These are phyloP conservation scores for Drosophila repletoides DNA, from an alignment of 1,140 invertebrate species.

Conservation along the genomic window DNA sequence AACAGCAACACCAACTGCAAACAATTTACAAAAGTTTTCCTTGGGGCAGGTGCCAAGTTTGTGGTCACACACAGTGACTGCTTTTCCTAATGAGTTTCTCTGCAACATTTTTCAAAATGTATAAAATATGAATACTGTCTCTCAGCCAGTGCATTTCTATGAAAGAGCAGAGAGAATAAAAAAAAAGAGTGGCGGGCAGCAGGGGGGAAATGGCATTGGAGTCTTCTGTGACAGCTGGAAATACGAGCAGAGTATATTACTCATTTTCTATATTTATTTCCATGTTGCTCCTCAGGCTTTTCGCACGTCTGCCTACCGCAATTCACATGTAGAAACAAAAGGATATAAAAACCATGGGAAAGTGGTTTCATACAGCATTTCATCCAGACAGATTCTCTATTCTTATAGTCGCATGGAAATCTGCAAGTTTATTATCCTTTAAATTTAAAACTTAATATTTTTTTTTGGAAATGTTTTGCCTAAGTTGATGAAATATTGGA, in stretches of 20 bases:
- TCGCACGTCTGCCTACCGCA: constrained; percentile 17
- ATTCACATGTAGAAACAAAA: constrained; percentile 20
- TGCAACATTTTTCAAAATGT: background rate
- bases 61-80: background rate
- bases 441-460: no score
- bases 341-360: background rate
- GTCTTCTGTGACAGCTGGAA: constrained; percentile 5
- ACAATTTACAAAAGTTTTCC: constrained; percentile 26
- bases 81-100: constrained; percentile 15
- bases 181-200: background rate
- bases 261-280: background rate
- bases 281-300: background rate
- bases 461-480: no score
- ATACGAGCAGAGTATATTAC: no score
- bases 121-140: constrained; percentile 6
- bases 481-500: no score
- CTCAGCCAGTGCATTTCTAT: background rate
- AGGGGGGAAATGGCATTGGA: background rate
- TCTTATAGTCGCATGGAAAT: no score
- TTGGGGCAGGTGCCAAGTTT: background rate
- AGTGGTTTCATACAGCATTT: background rate
- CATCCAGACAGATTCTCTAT: background rate
- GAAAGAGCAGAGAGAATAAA: background rate
- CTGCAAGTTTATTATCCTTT: no score
- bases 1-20: constrained; percentile 9